phyloP scores from a whole-genome alignment of 2,888 invertebrate genomes.

The Globia sparganii region DNA sequence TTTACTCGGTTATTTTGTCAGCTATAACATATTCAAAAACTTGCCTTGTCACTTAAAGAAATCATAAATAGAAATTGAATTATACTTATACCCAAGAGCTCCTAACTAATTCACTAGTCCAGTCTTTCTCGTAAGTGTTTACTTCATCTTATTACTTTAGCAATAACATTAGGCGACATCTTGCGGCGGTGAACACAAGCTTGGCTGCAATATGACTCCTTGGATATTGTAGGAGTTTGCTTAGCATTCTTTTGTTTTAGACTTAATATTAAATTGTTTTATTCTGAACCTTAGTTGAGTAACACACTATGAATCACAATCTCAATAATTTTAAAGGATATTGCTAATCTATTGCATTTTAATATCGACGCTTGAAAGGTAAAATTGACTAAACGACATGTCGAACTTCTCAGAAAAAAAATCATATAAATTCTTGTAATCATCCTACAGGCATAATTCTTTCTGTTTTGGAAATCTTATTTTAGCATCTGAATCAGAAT shows the following conservation, averaged over 20 bases:
- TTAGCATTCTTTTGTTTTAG: constrained; percentile 13
- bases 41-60: not conserved
- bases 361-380: too few relatives aligned
- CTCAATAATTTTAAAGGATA: too few relatives aligned
- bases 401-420: too few relatives aligned
- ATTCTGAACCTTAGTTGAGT: not conserved
- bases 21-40: not conserved
- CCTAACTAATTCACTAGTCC: constrained; percentile 7
- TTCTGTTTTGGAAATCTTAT: too few relatives aligned
- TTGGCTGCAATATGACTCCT: constrained; percentile 27
- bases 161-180: constrained; percentile 43
- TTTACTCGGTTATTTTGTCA: not conserved
- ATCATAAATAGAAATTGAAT: not conserved
- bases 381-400: too few relatives aligned
- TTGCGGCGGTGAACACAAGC: constrained; percentile 45
- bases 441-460: too few relatives aligned
- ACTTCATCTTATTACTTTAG: constrained; percentile 34
- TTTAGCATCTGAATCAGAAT: too few relatives aligned
- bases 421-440: too few relatives aligned
- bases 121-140: constrained; percentile 33
- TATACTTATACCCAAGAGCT: not conserved
- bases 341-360: too few relatives aligned
- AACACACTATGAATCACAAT: too few relatives aligned
- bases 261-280: not conserved
- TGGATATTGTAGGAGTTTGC: constrained; percentile 20